Conservation (phyloP, 2,113 vertebrate genomes). For the Geococcyx californianus region DNA sequence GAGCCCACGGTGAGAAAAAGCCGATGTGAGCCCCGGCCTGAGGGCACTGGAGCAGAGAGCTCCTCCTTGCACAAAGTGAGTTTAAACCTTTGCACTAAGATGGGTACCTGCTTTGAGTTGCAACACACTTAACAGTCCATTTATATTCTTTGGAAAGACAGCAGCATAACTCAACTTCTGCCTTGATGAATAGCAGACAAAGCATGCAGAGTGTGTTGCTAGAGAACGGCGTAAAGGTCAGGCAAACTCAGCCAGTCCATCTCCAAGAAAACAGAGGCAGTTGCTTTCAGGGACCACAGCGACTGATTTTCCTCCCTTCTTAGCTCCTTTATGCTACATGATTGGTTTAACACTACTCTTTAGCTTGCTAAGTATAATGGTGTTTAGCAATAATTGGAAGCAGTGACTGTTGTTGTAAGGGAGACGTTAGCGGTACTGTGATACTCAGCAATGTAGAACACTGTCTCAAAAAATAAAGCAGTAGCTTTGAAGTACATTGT, state of each 20-base stretch:
- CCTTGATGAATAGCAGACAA: slow-evolving; percentile 1
- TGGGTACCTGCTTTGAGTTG: background rate
- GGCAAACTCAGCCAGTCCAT: background rate
- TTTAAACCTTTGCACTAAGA: background rate
- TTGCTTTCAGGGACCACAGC: background rate
- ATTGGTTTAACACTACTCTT: background rate
- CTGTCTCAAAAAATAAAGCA: background rate
- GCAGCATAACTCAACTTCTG: background rate
- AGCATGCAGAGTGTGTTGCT: background rate
- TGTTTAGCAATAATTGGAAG: background rate
- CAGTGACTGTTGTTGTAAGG: background rate
- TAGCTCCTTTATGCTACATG: rapidly evolving
- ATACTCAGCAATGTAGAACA: background rate
- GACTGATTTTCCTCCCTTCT: background rate
- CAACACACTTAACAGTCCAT: background rate
- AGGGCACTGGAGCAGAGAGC: background rate
- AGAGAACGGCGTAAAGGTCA: background rate
- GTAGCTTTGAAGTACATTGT: background rate
- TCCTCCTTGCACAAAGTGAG: background rate
- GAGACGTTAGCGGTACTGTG: rapidly evolving
- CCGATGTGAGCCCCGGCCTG: background rate
- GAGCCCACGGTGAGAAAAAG: background rate
- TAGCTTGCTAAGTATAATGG: background rate
- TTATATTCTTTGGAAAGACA: background rate
- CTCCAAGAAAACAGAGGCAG: rapidly evolving